A percentile compares a stretch with the other conserved stretches of the same genome.
Conservation (phyloP, 2,797 vertebrate genomes). For the Micrastur ruficollis region DNA sequence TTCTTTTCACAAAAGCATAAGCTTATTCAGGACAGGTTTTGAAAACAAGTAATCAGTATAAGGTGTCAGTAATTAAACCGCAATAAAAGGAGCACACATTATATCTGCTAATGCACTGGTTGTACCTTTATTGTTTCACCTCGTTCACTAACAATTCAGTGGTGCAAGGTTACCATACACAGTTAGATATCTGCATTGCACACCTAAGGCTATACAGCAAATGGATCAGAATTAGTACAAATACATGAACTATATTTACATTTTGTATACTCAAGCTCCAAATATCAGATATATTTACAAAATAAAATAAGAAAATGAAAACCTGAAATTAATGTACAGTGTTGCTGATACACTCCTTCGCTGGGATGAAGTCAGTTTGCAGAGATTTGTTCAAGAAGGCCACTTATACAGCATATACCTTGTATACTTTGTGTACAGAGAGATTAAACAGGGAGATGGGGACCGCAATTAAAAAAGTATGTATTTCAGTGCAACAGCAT, state of each 20-base stretch:
- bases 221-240: conserved; percentile 99
- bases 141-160: conserved; percentile 95
- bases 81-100: background rate
- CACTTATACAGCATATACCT: conserved; percentile 67
- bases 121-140: conserved; percentile 96
- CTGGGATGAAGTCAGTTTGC: conserved; percentile 73
- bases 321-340: conserved; percentile 89
- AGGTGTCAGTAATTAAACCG: background rate
- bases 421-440: conserved; percentile 36
- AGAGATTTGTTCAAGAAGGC: conserved; percentile 75
- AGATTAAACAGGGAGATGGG: background rate
- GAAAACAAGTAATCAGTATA: background rate
- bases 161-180: conserved; percentile 98
- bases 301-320: conserved; percentile 95
- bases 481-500: background rate
- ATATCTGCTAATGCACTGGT: conserved; percentile 84
- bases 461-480: background rate
- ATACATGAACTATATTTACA: conserved; percentile 99
- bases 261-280: conserved; percentile 97
- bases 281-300: conserved; percentile 99
- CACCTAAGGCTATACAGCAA: conserved; percentile 98
- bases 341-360: conserved; percentile 84
- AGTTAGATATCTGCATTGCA: conserved; percentile 98
- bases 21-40: background rate
- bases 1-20: background rate